Base-by-base conservation (phyloP, 2,888 invertebrate genomes). In the Liodrosophila aerea region DNA sequence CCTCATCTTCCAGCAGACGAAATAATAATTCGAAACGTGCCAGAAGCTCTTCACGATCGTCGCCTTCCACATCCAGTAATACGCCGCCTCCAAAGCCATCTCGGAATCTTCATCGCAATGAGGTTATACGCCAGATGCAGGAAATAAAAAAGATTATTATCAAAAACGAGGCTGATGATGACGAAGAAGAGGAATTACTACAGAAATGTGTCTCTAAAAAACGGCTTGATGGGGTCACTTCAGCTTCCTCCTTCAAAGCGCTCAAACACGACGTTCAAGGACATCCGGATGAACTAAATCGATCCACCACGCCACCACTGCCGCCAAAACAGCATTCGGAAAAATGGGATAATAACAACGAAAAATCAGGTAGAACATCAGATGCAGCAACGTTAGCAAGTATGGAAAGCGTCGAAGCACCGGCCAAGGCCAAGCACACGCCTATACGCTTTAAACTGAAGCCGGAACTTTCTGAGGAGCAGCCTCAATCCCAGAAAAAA, bases 81-180 rank as follows among this genome's bases (percentile, higher is more conserved):
- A 87, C 87, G 45, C 88, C 89, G 41, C 87, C 89, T 7, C 80
- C 85, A 18, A 76, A 58, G 22, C 54, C 60, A 3, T 63, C 86
- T 8, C 86, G 87, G 16, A 74, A 61, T 29, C 41, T 85, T 11
- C 65, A 64, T 45, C 77, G 86, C 22, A 86, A 72, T 16, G 88
- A 89, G 44, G 77, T 86, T 2, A 69, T 87, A 41, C 83, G 87
- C 9, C 87, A 87, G 56, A 73, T 87, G 34, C 88, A 88, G 47
- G 88, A 88, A 53, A 74, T 89, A 2, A 88, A 89, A 37, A 89
- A 89, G 59, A 86, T 89, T 9, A 87, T 89, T 7, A 88, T 88
- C 34, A 77, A 91, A 90, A 82, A 92, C 90, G 73, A 92, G 45
- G 58, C 12, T 1, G 65, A 91, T 87, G 67, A 92, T 88, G 90